Base-by-base conservation (phyloP, 2,888 invertebrate genomes). In the Monopis laevigella region DNA sequence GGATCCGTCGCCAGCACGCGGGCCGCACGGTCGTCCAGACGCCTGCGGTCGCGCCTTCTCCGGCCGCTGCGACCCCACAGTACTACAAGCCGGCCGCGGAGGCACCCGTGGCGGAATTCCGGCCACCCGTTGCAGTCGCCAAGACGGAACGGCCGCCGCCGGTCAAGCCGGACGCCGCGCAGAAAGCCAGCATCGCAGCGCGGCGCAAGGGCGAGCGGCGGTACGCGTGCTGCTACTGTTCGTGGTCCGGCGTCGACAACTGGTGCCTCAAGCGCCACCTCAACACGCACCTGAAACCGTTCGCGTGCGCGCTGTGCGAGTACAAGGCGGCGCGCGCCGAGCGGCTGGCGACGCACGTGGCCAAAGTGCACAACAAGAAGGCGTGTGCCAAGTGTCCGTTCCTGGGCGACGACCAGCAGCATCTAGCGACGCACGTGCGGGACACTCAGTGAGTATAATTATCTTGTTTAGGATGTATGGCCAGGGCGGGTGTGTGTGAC, bases 311-410 rank as follows among this genome's bases (percentile, higher is more conserved):
- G 53, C 83, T 95, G 41, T 96, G 95, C 75, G 94, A 95, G 68
- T 96, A 95, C 78, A 95, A 94, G 81, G 95, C 95, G 44, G 95
- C 95, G 43, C 85, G 95, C 52, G 92, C 93, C 36, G 95, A 96
- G 73, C 85, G 95, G 42, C 82, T 95, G 45, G 90, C 93, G 47
- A 94, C 94, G 5, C 95, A 95, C 72, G 92, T 94, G 40, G 83
- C 92, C 50, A 94, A 94, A 72, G 94, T 95, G 47, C 95, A 96
- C 75, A 93, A 93, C 71, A 93, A 93, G 71, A 86, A 92, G 55
- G 90, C 92, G 21, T 96, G 95, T 74, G 90, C 89, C 55, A 90
- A 93, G 70, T 96, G 95, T 66, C 88, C 88, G 53, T 94, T 89
- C 74, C 82, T 94, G 47, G 93, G 92, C 3, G 94, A 95, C 62